Evolutionary conservation across 1,140 invertebrate genomes (phyloP).

Genomic region (Cataglyphis hispanica): DNA sequence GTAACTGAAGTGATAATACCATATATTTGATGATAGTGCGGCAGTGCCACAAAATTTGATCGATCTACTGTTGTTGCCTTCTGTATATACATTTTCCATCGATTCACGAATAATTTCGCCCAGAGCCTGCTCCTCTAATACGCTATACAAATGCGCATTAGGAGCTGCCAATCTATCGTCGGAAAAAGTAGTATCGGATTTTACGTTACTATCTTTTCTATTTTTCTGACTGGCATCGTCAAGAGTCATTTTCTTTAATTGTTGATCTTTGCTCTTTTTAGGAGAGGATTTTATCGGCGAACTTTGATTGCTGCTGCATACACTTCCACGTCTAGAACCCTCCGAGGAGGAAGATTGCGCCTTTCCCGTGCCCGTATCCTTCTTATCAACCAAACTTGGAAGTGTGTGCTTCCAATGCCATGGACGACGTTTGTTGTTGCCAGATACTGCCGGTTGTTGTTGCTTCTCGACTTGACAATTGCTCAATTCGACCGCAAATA

Average conservation of each 20-base stretch:
- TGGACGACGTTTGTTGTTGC: constrained; percentile 77
- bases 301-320: constrained; percentile 77
- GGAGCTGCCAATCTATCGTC: constrained; percentile 80
- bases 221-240: constrained; percentile 69
- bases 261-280: constrained; percentile 77
- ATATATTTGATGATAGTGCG: constrained; percentile 74
- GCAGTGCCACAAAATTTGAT: constrained; percentile 69
- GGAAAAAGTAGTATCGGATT: constrained; percentile 75
- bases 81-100: constrained; percentile 72
- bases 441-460: constrained; percentile 66
- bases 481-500: constrained; percentile 82
- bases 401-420: constrained; percentile 83
- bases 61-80: constrained; percentile 69
- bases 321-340: constrained; percentile 81
- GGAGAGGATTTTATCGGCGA: constrained; percentile 82
- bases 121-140: constrained; percentile 84
- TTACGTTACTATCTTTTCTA: constrained; percentile 75
- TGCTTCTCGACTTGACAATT: constrained; percentile 75
- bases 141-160: constrained; percentile 83
- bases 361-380: constrained; percentile 73
- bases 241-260: constrained; percentile 70
- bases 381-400: constrained; percentile 81
- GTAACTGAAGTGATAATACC: constrained; percentile 71
- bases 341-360: constrained; percentile 78
- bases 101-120: constrained; percentile 79